Evolutionary conservation across 2,888 invertebrate genomes (phyloP).

Genomic region (Microdon myrmicae): DNA sequence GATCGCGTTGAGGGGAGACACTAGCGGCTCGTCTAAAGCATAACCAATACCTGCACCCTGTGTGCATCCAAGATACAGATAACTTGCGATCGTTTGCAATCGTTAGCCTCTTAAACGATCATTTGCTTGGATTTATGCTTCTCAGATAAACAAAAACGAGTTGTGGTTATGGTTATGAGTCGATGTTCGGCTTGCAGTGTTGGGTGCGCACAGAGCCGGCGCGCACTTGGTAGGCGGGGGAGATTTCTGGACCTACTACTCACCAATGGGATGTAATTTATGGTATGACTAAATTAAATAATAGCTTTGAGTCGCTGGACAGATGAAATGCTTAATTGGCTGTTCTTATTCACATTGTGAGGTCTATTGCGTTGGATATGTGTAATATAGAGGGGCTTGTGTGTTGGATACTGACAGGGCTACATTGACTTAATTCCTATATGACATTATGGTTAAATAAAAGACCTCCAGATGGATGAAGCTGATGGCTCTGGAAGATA

Average conservation of each 20-base stretch:
- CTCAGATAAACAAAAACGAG: slow-evolving; percentile 25
- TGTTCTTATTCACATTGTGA: slow-evolving; percentile 39
- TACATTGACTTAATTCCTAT: slow-evolving; percentile 9
- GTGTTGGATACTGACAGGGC: neutral
- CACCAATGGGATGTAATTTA: slow-evolving; percentile 49
- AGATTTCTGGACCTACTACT: slow-evolving; percentile 20
- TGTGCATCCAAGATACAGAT: slow-evolving; percentile 7
- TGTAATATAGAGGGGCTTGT: neutral
- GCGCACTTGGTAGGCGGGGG: slow-evolving; percentile 8
- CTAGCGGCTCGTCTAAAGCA: slow-evolving; percentile 5
- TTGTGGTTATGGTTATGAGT: slow-evolving; percentile 53
- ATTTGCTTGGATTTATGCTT: slow-evolving; percentile 36
- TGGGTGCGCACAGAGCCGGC: slow-evolving; percentile 1
- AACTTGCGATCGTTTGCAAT: slow-evolving; percentile 12
- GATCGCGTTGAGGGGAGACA: slow-evolving; percentile 18
- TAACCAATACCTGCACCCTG: neutral
- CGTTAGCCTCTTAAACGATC: slow-evolving; percentile 40
- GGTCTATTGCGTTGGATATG: slow-evolving; percentile 18
- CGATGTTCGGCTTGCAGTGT: slow-evolving; percentile 35
- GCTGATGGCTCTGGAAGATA: slow-evolving; percentile 1
- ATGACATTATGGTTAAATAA: no score
- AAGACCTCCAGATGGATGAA: slow-evolving; percentile 1
- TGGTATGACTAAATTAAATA: slow-evolving; percentile 52
- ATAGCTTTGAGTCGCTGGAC: slow-evolving; percentile 32
- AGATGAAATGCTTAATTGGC: slow-evolving; percentile 45